phyloP scores from a whole-genome alignment of 1,140 invertebrate genomes.

The Eumaeus atala region DNA sequence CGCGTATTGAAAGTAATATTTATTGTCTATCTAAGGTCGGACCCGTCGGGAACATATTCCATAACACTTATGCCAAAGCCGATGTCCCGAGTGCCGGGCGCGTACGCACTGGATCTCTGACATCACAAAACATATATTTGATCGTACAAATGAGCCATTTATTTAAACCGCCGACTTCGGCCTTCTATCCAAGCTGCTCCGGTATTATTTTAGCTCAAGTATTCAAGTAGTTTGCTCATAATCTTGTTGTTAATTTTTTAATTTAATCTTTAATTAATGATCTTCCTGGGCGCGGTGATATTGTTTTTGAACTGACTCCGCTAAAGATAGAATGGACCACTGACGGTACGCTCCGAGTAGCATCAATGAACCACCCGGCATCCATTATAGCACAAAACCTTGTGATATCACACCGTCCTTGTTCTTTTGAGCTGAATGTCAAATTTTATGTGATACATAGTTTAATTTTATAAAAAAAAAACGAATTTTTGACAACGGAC shows the following conservation, averaged over 20 bases:
- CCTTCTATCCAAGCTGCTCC: slow-evolving; percentile 65
- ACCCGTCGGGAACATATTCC: slow-evolving; percentile 23
- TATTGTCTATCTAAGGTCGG: slow-evolving; percentile 43
- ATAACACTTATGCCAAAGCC: slow-evolving; percentile 61
- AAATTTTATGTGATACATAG: slow-evolving; percentile 26
- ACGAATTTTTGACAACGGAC: slow-evolving; percentile 19
- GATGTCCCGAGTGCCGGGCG: slow-evolving; percentile 34
- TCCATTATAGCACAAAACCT: slow-evolving; percentile 11
- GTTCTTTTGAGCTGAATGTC: slow-evolving; percentile 18
- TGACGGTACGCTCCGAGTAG: too few relatives aligned
- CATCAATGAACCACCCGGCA: slow-evolving; percentile 8
- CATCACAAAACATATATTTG: slow-evolving; percentile 61
- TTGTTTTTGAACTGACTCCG: too few relatives aligned
- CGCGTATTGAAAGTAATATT: slow-evolving; percentile 47
- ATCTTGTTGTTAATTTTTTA: slow-evolving; percentile 52
- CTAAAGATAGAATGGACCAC: too few relatives aligned
- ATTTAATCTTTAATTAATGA: neutral
- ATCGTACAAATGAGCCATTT: slow-evolving; percentile 68
- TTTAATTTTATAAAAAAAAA: slow-evolving; percentile 23
- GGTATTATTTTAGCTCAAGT: slow-evolving; percentile 68
- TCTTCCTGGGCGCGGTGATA: neutral
- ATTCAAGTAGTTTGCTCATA: slow-evolving; percentile 68
- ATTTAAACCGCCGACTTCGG: slow-evolving; percentile 40
- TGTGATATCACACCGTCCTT: slow-evolving; percentile 12
- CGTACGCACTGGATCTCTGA: slow-evolving; percentile 47